Evolutionary conservation across 1,140 invertebrate genomes (phyloP).

Genomic region (Zelostemma sp.): DNA sequence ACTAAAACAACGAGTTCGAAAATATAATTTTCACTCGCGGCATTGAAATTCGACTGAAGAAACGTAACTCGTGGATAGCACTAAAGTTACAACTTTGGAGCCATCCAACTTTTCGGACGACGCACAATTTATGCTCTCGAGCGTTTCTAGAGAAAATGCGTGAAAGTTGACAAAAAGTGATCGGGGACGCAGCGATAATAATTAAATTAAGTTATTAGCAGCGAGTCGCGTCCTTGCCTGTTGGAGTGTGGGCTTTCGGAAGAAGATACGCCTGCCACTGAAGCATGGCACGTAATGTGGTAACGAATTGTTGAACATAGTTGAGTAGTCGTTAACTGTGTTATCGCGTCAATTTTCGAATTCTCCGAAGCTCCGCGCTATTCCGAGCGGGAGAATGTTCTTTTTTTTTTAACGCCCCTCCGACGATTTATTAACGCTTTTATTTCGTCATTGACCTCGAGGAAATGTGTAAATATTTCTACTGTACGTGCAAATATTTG

Average conservation of each 20-base stretch:
- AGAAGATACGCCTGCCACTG: conserved; percentile 1
- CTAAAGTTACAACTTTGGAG: no score
- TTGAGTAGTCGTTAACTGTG: not conserved
- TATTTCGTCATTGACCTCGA: no score
- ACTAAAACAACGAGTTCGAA: not conserved
- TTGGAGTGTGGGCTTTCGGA: not conserved
- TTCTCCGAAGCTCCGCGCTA: conserved; percentile 3
- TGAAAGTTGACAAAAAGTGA: conserved; percentile 9
- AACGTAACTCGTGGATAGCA: no score
- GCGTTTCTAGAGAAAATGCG: not conserved
- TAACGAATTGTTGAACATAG: conserved; percentile 11
- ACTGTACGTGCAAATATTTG: no score
- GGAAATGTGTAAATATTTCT: no score
- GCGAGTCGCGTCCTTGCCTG: conserved; percentile 11
- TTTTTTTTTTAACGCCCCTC: conserved; percentile 16
- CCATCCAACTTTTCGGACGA: no score
- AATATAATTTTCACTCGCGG: no score
- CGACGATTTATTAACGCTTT: no score
- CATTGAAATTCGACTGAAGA: no score
- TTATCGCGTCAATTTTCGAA: conserved; percentile 5
- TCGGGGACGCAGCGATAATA: conserved; percentile 12
- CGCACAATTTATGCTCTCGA: no score
- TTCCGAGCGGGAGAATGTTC: no score
- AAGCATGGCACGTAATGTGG: not conserved
- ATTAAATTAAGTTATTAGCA: conserved; percentile 12